phyloP scores from a whole-genome alignment of 2,888 invertebrate genomes.

The Drosophila glabriapex region DNA sequence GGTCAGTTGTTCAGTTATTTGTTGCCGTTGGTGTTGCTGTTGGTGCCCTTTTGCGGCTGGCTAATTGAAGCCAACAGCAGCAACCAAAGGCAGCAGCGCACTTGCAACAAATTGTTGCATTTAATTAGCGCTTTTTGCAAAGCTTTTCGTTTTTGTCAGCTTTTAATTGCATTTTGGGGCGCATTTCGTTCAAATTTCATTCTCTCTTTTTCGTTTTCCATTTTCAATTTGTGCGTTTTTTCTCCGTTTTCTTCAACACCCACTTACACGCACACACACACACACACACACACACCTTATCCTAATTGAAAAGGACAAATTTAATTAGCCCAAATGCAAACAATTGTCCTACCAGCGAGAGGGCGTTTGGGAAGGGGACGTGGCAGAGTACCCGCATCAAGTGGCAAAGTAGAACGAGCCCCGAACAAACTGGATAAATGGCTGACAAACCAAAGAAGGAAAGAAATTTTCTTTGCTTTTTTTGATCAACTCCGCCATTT shows the following conservation, averaged over 20 bases:
- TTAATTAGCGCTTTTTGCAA: constrained; percentile 62
- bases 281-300: constrained; percentile 22
- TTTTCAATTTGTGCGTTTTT: constrained; percentile 34
- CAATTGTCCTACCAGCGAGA: constrained; percentile 17
- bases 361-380: not conserved
- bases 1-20: constrained; percentile 18
- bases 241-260: constrained; percentile 13
- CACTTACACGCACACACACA: not conserved
- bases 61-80: constrained; percentile 65
- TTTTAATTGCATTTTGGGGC: constrained; percentile 63
- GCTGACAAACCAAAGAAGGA: constrained; percentile 3
- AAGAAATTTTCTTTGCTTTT: not conserved
- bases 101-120: constrained; percentile 58
- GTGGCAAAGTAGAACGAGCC: not conserved
- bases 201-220: constrained; percentile 37
- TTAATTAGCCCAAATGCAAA: constrained; percentile 68
- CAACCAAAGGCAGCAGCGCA: constrained; percentile 22
- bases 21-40: not conserved
- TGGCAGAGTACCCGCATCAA: not conserved
- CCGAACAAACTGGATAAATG: constrained; percentile 3
- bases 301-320: constrained; percentile 63
- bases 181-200: constrained; percentile 40
- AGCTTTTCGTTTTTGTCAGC: constrained; percentile 45
- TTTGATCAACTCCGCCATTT: constrained; percentile 1
- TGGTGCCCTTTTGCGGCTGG: constrained; percentile 49